phyloP scores from a whole-genome alignment of 2,888 invertebrate genomes.

The Chrysodeixis includens region DNA sequence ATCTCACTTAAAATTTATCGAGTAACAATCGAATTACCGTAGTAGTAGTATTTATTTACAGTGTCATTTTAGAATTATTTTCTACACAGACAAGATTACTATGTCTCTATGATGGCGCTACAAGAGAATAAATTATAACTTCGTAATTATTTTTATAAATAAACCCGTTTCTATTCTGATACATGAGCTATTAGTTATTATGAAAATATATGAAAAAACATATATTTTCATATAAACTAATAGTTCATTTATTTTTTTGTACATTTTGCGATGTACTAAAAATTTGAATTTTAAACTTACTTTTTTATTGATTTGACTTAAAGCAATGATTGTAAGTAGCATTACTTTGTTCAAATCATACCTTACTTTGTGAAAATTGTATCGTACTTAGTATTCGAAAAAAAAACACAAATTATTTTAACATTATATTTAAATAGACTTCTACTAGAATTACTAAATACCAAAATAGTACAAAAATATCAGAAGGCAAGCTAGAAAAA shows the following conservation, averaged over 20 bases:
- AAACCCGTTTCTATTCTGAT: background rate
- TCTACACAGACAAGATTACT: constrained; percentile 23
- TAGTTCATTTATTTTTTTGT: too few relatives aligned
- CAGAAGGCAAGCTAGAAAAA: background rate
- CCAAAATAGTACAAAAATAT: background rate
- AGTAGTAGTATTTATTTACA: constrained; percentile 40
- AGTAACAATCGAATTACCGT: constrained; percentile 39
- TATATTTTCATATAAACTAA: too few relatives aligned
- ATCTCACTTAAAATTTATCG: background rate
- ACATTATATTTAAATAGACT: too few relatives aligned
- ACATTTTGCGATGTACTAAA: too few relatives aligned
- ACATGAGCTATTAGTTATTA: background rate
- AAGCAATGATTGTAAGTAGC: too few relatives aligned
- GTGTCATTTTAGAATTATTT: constrained; percentile 46
- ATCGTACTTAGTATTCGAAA: too few relatives aligned
- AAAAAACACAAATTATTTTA: too few relatives aligned
- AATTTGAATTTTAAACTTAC: too few relatives aligned
- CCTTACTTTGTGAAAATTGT: too few relatives aligned
- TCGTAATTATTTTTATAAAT: background rate
- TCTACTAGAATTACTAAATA: background rate
- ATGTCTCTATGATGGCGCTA: constrained; percentile 39
- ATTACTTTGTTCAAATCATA: too few relatives aligned
- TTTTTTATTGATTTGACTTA: too few relatives aligned
- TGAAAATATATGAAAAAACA: too few relatives aligned
- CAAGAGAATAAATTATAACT: constrained; percentile 38